Evolutionary conservation across 37 sponge, comb jelly and placozoan genomes (phyloP).

Genomic region (Aphrocallistes beatrix): DNA sequence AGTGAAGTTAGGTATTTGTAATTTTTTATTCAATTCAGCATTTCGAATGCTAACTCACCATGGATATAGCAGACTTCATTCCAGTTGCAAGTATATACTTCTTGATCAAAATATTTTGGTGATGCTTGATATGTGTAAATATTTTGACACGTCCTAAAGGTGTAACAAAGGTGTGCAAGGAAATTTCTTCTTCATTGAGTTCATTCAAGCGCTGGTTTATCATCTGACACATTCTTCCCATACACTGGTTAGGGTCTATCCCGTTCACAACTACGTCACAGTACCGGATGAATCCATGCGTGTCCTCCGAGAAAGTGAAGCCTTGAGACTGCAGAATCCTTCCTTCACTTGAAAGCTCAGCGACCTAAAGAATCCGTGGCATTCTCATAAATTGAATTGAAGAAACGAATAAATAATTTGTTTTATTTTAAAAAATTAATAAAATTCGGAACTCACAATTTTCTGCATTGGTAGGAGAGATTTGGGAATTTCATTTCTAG

Average conservation of each 20-base stretch:
- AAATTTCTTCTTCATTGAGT: neutral
- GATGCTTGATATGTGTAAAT: neutral
- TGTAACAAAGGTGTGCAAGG: neutral
- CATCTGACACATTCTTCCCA: neutral
- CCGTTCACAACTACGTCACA: neutral
- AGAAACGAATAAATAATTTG: no score
- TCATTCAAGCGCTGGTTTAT: neutral
- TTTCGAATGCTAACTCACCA: neutral
- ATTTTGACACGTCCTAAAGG: neutral
- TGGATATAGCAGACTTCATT: neutral
- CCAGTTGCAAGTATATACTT: neutral
- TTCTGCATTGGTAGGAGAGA: no score
- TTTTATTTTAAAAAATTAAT: no score
- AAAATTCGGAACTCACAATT: no score
- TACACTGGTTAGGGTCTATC: neutral
- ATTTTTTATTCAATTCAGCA: neutral
- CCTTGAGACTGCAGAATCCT: neutral
- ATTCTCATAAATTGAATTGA: no score
- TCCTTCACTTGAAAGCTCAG: neutral
- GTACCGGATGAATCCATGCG: neutral
- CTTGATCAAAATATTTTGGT: neutral
- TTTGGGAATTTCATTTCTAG: no score
- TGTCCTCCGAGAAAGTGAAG: neutral
- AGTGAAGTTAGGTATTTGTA: neutral
- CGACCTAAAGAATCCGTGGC: neutral